Evolutionary conservation across 2,113 vertebrate species (phyloP).

Genomic region (Dasyornis broadbenti): DNA sequence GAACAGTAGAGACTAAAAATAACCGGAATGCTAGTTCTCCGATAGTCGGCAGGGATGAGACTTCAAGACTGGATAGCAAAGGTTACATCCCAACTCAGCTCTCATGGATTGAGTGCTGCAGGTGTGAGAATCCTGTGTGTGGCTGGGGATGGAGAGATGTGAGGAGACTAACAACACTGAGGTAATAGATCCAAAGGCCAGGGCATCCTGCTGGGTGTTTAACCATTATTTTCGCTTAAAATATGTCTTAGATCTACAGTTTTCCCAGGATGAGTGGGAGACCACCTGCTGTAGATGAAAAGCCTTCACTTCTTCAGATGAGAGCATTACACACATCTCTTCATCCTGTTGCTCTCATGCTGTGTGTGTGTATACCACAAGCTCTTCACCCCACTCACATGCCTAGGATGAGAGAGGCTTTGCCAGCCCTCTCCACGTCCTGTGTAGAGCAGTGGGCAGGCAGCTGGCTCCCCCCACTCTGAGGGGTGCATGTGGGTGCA

Average conservation of each 20-base stretch:
- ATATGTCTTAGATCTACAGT: neutral
- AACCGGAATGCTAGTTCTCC: accelerated
- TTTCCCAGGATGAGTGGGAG: neutral
- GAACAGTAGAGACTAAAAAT: neutral
- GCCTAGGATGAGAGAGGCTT: neutral
- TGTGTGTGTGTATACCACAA: neutral
- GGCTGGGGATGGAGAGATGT: neutral
- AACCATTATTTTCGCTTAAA: neutral
- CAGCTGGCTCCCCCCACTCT: neutral
- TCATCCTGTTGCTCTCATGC: neutral
- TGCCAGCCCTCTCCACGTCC: neutral
- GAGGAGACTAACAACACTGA: neutral
- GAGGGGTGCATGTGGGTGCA: neutral
- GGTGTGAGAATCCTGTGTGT: neutral
- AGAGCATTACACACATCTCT: neutral
- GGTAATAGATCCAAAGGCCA: neutral
- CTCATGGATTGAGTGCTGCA: neutral
- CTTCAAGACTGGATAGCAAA: neutral
- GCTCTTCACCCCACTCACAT: neutral
- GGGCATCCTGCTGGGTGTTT: neutral
- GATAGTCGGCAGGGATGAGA: neutral
- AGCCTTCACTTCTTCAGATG: neutral
- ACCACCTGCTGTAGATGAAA: neutral
- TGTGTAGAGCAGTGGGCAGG: neutral
- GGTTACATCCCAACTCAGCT: neutral